Base-by-base conservation (phyloP, 1,140 invertebrate genomes). In the Drosophila varians region DNA sequence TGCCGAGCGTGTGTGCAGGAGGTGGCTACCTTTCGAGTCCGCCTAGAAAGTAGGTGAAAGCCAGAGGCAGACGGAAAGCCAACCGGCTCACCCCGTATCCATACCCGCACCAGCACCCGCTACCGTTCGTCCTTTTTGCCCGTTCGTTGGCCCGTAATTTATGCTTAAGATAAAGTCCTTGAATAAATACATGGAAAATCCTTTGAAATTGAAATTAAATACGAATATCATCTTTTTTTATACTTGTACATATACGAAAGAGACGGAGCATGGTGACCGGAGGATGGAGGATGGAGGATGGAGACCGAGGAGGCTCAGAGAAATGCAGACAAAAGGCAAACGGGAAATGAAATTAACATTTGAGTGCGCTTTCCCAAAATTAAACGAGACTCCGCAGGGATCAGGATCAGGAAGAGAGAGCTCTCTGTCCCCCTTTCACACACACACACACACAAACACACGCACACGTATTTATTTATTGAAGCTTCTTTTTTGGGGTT, bases 191-290 rank as follows among this genome's bases (percentile, higher is more conserved):
- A 89, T 89, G 86, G 80, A 83, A 89, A 89, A 89, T 89, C 86
- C 87, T 89, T 89, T 89, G 86, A 89, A 89, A 89, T 90, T 89
- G 86, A 89, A 89, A 89, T 90, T 89, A 86, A 89, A 89, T 87
- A 89, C 82, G 82, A 87, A 87, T 87, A 87, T 87, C 74, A 87
- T 82, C 69, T 82, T 77, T 83, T 83, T 71, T 71, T 73, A 19
- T 19, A 19, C 38, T 16, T 18, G 47, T 69, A 53, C 43, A 57
- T n/a, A 61, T 55, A 62, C 55, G 54, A 79, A 51, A 26, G 72
- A 58, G 79, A 43, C 43, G 25, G 47, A 48, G 31, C n/a, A n/a
- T n/a, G n/a, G n/a, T n/a, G n/a, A n/a, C n/a, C n/a, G n/a, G n/a
- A n/a, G n/a, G n/a, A n/a, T n/a, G n/a, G n/a, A n/a, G n/a, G n/a